These are phyloP conservation scores for Microtus richardsoni DNA, from an alignment of 2,113 vertebrate species.

Conservation along the genomic window DNA sequence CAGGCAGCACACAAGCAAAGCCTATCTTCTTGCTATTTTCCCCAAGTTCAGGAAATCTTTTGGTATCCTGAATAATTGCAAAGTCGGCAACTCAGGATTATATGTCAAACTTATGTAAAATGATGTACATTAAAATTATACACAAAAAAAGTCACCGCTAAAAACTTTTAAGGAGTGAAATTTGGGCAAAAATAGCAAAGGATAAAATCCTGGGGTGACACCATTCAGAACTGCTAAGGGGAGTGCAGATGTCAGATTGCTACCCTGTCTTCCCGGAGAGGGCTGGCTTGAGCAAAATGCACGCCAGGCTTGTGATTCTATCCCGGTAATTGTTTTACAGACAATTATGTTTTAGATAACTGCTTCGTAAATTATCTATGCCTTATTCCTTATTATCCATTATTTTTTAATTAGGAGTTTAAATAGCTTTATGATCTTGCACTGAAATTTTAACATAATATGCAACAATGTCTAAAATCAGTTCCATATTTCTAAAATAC, in stretches of 20 bases:
- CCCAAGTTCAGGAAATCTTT: not conserved
- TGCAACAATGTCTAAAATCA: not conserved
- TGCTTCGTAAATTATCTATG: constrained; percentile 14
- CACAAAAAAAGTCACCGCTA: not conserved
- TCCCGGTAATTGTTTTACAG: not conserved
- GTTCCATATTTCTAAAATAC: not conserved
- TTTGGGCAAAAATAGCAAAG: constrained; percentile 31
- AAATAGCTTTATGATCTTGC: not conserved
- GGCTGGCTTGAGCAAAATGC: not conserved
- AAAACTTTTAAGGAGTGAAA: constrained; percentile 19
- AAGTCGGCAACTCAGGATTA: not conserved
- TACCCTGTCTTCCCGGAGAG: not conserved
- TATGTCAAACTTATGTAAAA: constrained; percentile 39
- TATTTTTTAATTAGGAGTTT: constrained; percentile 40
- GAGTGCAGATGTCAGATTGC: not conserved
- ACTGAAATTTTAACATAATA: not conserved
- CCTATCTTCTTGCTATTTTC: not conserved
- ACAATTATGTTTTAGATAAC: constrained; percentile 27
- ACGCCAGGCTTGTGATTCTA: not conserved
- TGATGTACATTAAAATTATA: constrained; percentile 9
- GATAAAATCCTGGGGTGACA: not conserved
- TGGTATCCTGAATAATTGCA: not conserved
- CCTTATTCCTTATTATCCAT: constrained; percentile 31
- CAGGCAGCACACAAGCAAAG: constrained; percentile 2
- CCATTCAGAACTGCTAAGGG: not conserved